A percentile compares a stretch with the other conserved stretches of the same genome.
These are phyloP conservation scores for Sphaerophoria taeniata DNA, from an alignment of 2,888 invertebrate genomes.

Conservation along the genomic window DNA sequence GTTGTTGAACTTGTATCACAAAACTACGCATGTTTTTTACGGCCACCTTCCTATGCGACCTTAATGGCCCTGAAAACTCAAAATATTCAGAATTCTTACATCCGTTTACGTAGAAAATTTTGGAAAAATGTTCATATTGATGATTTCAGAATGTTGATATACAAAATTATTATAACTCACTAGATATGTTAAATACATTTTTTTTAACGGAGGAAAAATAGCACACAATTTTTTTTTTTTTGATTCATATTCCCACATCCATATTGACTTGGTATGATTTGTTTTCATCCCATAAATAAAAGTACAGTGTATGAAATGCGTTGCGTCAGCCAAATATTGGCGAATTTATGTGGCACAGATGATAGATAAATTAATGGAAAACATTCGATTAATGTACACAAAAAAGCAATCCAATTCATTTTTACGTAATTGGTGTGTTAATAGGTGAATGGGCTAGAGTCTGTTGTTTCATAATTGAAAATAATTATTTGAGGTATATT, in stretches of 20 bases:
- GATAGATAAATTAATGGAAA: slow-evolving; percentile 25
- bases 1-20: slow-evolving; percentile 29
- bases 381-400: slow-evolving; percentile 29
- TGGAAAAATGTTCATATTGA: slow-evolving; percentile 7
- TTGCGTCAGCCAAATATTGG: slow-evolving; percentile 14
- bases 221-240: slow-evolving; percentile 3
- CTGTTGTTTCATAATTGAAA: not conserved
- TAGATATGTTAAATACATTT: not conserved
- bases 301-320: not conserved
- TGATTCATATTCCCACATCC: slow-evolving; percentile 14
- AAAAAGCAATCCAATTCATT: slow-evolving; percentile 11
- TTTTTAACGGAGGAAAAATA: not conserved
- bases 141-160: not conserved
- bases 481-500: not conserved
- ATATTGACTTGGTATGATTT: slow-evolving; percentile 20
- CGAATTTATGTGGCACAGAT: slow-evolving; percentile 8
- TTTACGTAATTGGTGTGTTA: slow-evolving; percentile 5
- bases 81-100: not conserved
- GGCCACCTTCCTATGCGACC: slow-evolving; percentile 6
- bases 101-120: slow-evolving; percentile 7
- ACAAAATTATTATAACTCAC: slow-evolving; percentile 5
- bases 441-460: slow-evolving; percentile 19
- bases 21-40: slow-evolving; percentile 9
- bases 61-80: not conserved
- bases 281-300: slow-evolving; percentile 1